phyloP scores from a whole-genome alignment of 2,113 vertebrate species.

The Zosterops japonicus region DNA sequence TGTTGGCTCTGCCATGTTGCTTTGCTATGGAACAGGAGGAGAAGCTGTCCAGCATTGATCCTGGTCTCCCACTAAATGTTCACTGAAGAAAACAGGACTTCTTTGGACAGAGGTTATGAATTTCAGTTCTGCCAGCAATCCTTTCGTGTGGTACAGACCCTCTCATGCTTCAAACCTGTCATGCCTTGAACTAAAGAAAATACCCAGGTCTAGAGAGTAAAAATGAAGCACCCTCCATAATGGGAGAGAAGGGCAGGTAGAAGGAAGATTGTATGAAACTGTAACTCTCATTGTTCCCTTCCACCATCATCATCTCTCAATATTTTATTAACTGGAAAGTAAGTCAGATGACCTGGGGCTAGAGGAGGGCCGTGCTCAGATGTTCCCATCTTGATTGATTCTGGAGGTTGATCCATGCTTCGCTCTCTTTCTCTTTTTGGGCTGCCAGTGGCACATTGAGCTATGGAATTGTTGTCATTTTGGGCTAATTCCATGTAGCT shows the following conservation, averaged over 20 bases:
- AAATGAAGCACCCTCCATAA: not conserved
- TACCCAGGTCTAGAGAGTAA: not conserved
- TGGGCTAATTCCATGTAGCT: not conserved
- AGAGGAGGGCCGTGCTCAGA: not conserved
- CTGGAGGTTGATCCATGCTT: not conserved
- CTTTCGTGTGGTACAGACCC: not conserved
- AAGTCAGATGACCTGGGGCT: not conserved
- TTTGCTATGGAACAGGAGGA: not conserved
- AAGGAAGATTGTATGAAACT: not conserved
- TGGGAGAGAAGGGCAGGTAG: not conserved
- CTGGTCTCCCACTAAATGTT: not conserved
- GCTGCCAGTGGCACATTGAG: not conserved
- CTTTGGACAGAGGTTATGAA: not conserved
- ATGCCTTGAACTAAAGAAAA: not conserved
- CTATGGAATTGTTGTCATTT: not conserved
- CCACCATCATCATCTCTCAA: not conserved
- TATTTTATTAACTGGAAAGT: not conserved
- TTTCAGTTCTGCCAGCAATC: not conserved
- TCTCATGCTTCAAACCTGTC: not conserved
- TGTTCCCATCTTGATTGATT: not conserved
- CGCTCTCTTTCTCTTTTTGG: not conserved
- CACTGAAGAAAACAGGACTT: not conserved
- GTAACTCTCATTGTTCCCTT: not conserved
- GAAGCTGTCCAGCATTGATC: not conserved
- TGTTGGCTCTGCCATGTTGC: fast-evolving